Evolutionary conservation across 2,888 invertebrate species (phyloP).

Genomic region (Ormyrus thymus): DNA sequence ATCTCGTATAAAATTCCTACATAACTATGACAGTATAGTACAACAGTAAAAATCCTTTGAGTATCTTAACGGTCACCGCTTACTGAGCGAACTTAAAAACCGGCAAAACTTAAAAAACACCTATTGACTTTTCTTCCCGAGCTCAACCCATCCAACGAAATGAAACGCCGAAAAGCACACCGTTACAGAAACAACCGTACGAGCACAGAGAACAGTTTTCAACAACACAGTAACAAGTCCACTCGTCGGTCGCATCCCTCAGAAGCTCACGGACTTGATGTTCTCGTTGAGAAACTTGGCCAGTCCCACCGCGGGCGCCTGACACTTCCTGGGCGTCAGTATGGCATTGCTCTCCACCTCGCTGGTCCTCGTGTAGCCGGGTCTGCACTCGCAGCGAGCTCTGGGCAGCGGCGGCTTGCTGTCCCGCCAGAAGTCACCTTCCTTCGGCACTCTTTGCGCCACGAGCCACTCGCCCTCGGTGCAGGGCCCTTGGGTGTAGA

Average conservation of each 20-base stretch:
- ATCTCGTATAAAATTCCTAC: no score
- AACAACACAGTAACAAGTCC: constrained; percentile 1
- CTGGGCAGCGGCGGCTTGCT: constrained; percentile 68
- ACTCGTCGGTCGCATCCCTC: not conserved
- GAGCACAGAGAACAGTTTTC: not conserved
- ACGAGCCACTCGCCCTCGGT: constrained; percentile 83
- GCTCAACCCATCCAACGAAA: no score
- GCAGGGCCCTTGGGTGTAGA: constrained; percentile 88
- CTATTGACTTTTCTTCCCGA: no score
- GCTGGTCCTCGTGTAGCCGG: constrained; percentile 77
- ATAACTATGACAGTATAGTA: no score
- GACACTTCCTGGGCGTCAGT: constrained; percentile 74
- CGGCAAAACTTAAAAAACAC: no score
- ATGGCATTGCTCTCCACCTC: constrained; percentile 71
- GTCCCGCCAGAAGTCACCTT: constrained; percentile 59
- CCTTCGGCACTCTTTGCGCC: constrained; percentile 75
- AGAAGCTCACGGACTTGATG: constrained; percentile 59
- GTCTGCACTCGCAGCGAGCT: constrained; percentile 83
- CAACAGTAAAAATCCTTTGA: no score
- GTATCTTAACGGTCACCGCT: no score
- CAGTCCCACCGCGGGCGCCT: constrained; percentile 80
- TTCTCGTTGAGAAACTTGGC: constrained; percentile 81
- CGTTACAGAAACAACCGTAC: not conserved
- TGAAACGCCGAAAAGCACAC: not conserved
- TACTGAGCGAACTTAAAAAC: no score